A percentile compares a stretch with the other conserved stretches of the same genome.
phyloP scores from a whole-genome alignment of 2,113 vertebrate species.

The Agapornis roseicollis region DNA sequence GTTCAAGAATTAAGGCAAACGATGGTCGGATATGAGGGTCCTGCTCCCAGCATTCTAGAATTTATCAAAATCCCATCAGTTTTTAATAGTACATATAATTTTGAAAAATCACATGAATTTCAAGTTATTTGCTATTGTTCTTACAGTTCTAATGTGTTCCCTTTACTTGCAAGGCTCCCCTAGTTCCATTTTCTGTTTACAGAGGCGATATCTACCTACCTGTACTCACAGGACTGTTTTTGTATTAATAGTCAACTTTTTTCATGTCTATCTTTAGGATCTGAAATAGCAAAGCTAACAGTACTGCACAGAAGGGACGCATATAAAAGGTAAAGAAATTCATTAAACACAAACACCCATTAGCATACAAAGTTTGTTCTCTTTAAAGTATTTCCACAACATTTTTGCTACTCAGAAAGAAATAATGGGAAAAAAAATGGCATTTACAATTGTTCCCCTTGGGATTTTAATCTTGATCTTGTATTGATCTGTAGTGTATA shows the following conservation, averaged over 20 bases:
- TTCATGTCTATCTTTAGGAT: not conserved
- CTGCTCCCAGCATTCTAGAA: slow-evolving; percentile 94
- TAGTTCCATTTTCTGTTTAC: not conserved
- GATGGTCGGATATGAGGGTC: slow-evolving; percentile 94
- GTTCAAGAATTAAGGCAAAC: slow-evolving; percentile 92
- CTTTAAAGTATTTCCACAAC: not conserved
- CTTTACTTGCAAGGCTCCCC: not conserved
- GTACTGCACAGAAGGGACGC: not conserved
- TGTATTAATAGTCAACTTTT: not conserved
- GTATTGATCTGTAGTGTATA: not conserved
- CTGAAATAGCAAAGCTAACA: not conserved
- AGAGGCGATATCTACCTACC: not conserved
- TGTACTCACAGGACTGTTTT: not conserved
- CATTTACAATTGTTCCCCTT: not conserved
- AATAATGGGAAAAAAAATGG: not conserved
- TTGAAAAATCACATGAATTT: not conserved
- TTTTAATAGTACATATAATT: not conserved
- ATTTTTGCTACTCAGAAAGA: not conserved
- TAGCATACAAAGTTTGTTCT: not conserved
- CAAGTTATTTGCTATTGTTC: not conserved
- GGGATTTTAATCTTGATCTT: not conserved
- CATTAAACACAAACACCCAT: not conserved
- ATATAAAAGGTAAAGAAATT: not conserved
- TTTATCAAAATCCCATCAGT: slow-evolving; percentile 49
- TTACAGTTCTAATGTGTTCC: not conserved